Conservation (phyloP, 2,888 invertebrate genomes). For the Punctoribates punctum region DNA sequence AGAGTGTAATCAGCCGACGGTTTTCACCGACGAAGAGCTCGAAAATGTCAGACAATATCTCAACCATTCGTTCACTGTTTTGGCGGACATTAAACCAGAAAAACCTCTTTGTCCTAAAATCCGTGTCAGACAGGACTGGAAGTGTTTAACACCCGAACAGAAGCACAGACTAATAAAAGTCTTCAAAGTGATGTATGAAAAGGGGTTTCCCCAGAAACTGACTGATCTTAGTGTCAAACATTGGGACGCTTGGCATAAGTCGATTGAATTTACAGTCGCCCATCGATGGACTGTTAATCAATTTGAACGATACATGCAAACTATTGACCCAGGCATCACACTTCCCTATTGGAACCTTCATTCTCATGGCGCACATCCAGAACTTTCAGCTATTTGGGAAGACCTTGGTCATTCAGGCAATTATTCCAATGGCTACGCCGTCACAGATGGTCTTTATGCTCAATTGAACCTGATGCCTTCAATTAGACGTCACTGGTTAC, state of each 20-base stretch:
- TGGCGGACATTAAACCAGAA: not conserved
- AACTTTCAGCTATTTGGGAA: not conserved
- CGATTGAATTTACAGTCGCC: not conserved
- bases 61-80: not conserved
- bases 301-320: not conserved
- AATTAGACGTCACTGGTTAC: not conserved
- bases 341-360: slow-evolving; percentile 33
- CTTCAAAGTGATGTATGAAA: not conserved
- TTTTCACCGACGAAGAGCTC: not conserved
- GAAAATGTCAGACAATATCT: slow-evolving; percentile 4
- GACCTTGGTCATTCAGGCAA: not conserved
- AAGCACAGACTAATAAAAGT: not conserved
- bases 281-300: not conserved
- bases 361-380: not conserved
- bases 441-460: not conserved
- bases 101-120: not conserved
- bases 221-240: not conserved
- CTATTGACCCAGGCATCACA: not conserved
- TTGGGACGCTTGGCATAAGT: not conserved
- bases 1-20: not conserved
- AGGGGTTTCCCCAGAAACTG: not conserved
- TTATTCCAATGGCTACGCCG: not conserved
- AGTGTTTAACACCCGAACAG: not conserved
- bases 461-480: not conserved
- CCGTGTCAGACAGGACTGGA: not conserved